A percentile compares a stretch with the other conserved stretches of the same genome.
Evolutionary conservation across 1,140 invertebrate genomes (phyloP).

Genomic region (Aleiodes sp.): DNA sequence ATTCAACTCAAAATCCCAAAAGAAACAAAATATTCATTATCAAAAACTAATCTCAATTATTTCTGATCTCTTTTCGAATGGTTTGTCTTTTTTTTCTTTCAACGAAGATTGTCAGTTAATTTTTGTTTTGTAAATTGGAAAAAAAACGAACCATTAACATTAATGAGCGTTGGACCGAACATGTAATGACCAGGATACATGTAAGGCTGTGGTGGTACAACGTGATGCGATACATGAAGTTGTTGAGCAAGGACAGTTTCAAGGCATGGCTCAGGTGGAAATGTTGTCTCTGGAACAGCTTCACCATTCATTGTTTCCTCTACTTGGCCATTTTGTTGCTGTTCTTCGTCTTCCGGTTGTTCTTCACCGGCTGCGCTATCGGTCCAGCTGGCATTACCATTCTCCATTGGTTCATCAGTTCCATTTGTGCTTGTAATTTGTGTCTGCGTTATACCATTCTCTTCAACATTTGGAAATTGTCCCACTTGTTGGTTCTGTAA

Average conservation of each 20-base stretch:
- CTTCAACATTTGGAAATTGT: not conserved
- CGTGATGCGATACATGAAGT: slow-evolving; percentile 50
- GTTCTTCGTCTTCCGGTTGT: slow-evolving; percentile 27
- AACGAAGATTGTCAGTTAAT: too few species aligned
- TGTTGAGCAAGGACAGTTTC: slow-evolving; percentile 50
- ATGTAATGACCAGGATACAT: slow-evolving; percentile 66
- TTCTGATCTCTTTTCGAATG: too few species aligned
- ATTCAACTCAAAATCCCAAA: not conserved
- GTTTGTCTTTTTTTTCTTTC: too few species aligned
- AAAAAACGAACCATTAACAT: slow-evolving; percentile 64
- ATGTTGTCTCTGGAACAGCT: not conserved
- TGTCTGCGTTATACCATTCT: slow-evolving; percentile 24
- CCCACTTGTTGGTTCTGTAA: slow-evolving; percentile 49
- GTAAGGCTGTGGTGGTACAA: slow-evolving; percentile 59
- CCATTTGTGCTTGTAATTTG: slow-evolving; percentile 43
- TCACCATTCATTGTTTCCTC: slow-evolving; percentile 29
- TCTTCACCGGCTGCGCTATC: slow-evolving; percentile 46
- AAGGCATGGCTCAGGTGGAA: slow-evolving; percentile 18
- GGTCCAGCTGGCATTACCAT: slow-evolving; percentile 44
- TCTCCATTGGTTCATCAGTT: slow-evolving; percentile 42
- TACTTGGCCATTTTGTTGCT: slow-evolving; percentile 27
- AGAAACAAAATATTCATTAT: too few species aligned
- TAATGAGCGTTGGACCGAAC: slow-evolving; percentile 64
- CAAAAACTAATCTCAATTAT: too few species aligned
- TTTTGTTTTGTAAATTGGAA: too few species aligned